A percentile compares a stretch with the other conserved stretches of the same genome.
Evolutionary conservation across 2,797 vertebrate genomes (phyloP).

Genomic region (Spheniscus humboldti): DNA sequence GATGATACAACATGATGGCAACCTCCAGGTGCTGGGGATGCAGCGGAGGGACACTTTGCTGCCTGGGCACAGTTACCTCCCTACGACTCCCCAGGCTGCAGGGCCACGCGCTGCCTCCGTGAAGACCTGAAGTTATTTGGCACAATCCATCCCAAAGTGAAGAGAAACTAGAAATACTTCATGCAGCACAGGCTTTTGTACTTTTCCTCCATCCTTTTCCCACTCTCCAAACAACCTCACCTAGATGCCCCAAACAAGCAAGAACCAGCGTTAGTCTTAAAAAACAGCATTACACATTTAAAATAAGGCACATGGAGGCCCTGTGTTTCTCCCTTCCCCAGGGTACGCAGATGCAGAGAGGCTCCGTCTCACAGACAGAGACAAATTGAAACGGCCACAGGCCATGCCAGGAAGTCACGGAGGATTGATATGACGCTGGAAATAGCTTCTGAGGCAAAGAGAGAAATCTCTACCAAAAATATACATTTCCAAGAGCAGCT

Average conservation of each 20-base stretch:
- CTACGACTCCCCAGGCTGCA: background rate
- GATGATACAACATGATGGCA: background rate
- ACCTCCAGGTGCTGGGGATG: background rate
- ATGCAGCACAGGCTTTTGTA: background rate
- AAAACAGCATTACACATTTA: background rate
- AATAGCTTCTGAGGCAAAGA: background rate
- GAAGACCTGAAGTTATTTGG: background rate
- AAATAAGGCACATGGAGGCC: fast-evolving
- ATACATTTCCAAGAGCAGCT: background rate
- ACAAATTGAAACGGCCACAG: background rate
- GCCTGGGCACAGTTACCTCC: no score
- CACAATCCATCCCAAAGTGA: background rate
- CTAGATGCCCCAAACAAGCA: background rate
- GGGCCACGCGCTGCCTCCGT: fast-evolving
- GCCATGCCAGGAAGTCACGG: fast-evolving
- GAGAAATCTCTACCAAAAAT: background rate
- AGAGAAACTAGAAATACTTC: background rate
- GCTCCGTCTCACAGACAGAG: background rate
- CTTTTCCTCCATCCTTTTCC: background rate
- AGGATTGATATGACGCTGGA: background rate
- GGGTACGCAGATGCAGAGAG: background rate
- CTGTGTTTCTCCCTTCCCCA: fast-evolving
- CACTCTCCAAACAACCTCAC: background rate
- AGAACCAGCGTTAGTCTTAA: fast-evolving
- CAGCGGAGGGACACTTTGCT: fast-evolving